phyloP scores from a whole-genome alignment of 2,888 invertebrate species.

The Drosophila lacicola region DNA sequence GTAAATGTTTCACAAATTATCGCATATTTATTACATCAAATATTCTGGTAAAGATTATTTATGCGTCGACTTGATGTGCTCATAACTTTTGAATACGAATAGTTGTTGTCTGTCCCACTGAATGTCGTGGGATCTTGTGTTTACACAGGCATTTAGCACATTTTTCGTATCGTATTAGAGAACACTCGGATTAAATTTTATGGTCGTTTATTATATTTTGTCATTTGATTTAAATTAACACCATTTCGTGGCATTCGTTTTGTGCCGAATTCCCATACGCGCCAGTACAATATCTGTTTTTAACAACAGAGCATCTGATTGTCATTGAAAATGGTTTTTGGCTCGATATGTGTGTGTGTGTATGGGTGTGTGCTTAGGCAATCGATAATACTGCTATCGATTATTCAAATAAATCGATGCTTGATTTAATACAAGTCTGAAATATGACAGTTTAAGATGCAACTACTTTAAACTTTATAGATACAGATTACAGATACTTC shows the following conservation, averaged over 20 bases:
- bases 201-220: slow-evolving; percentile 79
- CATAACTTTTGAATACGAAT: slow-evolving; percentile 1
- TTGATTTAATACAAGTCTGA: too few relatives aligned
- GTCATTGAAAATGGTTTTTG: slow-evolving; percentile 22
- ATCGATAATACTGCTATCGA: not conserved
- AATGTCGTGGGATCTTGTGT: slow-evolving; percentile 53
- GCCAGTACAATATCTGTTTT: slow-evolving; percentile 19
- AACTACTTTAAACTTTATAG: too few relatives aligned
- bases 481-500: too few relatives aligned
- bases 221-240: slow-evolving; percentile 80
- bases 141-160: slow-evolving; percentile 57
- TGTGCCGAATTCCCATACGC: slow-evolving; percentile 21
- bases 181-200: slow-evolving; percentile 76
- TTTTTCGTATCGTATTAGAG: slow-evolving; percentile 61
- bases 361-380: not conserved
- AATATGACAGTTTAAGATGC: not conserved
- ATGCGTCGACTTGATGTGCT: slow-evolving; percentile 1
- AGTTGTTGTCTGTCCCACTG: not conserved
- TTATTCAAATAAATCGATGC: too few relatives aligned
- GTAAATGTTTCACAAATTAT: slow-evolving; percentile 23
- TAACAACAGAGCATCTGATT: slow-evolving; percentile 19
- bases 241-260: slow-evolving; percentile 47
- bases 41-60: not conserved
- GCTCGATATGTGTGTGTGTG: not conserved
- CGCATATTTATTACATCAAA: slow-evolving; percentile 15